Evolutionary conservation across 2,888 invertebrate genomes (phyloP).

Genomic region (Timema podura): DNA sequence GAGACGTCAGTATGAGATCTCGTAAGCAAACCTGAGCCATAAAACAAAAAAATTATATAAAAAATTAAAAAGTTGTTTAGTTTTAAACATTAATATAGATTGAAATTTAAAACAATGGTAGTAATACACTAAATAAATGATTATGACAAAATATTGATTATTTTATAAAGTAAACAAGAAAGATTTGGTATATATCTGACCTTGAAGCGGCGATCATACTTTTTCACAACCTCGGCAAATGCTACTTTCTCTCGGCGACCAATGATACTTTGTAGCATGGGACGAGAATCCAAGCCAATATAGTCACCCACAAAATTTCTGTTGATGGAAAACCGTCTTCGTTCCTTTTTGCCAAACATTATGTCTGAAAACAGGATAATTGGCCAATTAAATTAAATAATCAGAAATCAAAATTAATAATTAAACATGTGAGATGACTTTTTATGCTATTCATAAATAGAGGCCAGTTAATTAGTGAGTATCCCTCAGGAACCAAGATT

Average conservation of each 20-base stretch:
- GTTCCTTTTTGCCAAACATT: conserved; percentile 56
- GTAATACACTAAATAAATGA: conserved; percentile 39
- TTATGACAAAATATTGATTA: conserved; percentile 55
- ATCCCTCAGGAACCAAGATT: no score
- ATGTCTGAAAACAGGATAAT: conserved; percentile 36
- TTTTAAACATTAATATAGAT: neutral
- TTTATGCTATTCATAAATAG: neutral
- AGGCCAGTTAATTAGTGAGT: neutral
- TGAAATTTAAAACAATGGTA: neutral
- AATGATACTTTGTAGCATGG: conserved; percentile 53
- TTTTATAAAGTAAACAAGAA: no score
- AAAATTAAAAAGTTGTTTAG: neutral
- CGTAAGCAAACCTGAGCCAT: conserved; percentile 35
- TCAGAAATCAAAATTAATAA: neutral
- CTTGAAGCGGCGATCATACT: conserved; percentile 63
- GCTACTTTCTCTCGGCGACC: conserved; percentile 61
- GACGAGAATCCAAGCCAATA: conserved; percentile 59
- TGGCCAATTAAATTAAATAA: neutral
- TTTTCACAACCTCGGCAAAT: conserved; percentile 60
- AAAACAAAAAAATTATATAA: conserved; percentile 14
- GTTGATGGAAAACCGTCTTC: conserved; percentile 58
- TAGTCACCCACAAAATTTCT: conserved; percentile 66
- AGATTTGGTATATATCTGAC: conserved; percentile 39
- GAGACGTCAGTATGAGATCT: conserved; percentile 58
- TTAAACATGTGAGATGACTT: neutral